Conservation (phyloP, 2,113 vertebrate species). For the Otus sunia region DNA sequence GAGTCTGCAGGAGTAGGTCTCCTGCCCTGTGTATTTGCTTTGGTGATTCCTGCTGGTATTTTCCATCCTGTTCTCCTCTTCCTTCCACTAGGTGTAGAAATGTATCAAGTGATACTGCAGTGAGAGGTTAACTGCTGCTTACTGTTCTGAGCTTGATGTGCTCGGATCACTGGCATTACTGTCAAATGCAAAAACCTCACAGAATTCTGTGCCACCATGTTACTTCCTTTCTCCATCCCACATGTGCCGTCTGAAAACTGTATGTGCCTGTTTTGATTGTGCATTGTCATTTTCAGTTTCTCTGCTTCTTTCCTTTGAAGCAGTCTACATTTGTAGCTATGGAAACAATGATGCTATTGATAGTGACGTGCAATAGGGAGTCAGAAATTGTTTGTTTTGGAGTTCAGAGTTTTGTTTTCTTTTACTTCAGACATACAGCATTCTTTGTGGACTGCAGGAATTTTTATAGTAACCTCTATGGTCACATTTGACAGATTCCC, state of each 20-base stretch:
- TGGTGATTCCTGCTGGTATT: background rate
- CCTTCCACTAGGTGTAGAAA: constrained; percentile 47
- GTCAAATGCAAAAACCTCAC: background rate
- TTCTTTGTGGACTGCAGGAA: background rate
- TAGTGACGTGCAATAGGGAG: background rate
- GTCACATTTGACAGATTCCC: background rate
- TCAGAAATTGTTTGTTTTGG: constrained; percentile 37
- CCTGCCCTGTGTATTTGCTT: background rate
- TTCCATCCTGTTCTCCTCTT: background rate
- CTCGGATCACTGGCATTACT: background rate
- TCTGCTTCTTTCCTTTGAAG: constrained; percentile 31
- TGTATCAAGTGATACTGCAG: background rate
- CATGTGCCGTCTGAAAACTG: background rate
- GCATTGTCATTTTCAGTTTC: constrained; percentile 50
- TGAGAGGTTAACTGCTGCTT: background rate
- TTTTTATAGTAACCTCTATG: background rate
- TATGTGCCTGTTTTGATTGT: constrained; percentile 33
- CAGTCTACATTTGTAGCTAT: constrained; percentile 62
- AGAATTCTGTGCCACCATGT: background rate
- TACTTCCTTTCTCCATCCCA: background rate
- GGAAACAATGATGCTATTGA: constrained; percentile 61
- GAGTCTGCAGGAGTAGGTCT: background rate
- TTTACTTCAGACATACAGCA: background rate
- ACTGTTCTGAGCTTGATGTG: background rate
- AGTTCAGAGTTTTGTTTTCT: constrained; percentile 20